Percentiles rank a stretch among this genome's conserved stretches.
phyloP scores from a whole-genome alignment of 2,797 vertebrate genomes.

The Parauchenoglanis punctatus region DNA sequence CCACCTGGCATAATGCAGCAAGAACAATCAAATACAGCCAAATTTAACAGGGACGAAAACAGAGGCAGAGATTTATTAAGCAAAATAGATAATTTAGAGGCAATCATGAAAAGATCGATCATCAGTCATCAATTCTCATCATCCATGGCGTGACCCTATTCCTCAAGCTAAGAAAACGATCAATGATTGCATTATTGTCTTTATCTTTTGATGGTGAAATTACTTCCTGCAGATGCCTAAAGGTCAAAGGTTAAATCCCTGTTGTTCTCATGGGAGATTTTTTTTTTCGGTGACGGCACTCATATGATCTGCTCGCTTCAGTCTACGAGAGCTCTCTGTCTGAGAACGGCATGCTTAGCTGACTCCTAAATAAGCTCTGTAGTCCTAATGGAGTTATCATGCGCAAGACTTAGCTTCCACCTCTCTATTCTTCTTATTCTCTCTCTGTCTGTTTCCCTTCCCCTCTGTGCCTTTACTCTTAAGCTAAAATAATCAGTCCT shows the following conservation, averaged over 20 bases:
- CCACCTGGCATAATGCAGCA: too few species aligned
- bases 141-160: neutral
- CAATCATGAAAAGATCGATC: neutral
- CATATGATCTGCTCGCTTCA: neutral
- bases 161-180: neutral
- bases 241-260: neutral
- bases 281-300: neutral
- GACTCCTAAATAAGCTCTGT: neutral
- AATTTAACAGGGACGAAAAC: neutral
- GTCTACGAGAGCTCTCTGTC: neutral
- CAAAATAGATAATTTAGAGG: neutral
- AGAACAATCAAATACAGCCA: neutral
- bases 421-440: neutral
- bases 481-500: constrained; percentile 58
- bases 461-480: constrained; percentile 35
- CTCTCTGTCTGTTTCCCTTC: neutral
- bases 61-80: neutral
- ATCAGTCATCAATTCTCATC: neutral
- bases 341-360: neutral
- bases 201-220: neutral
- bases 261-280: neutral
- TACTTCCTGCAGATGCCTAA: neutral
- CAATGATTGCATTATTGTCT: neutral
- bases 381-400: neutral
- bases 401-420: neutral